Percentiles rank a stretch among this genome's conserved stretches.
Conservation (phyloP, 2,797 vertebrate genomes). For the Leptoclinus maculatus region DNA sequence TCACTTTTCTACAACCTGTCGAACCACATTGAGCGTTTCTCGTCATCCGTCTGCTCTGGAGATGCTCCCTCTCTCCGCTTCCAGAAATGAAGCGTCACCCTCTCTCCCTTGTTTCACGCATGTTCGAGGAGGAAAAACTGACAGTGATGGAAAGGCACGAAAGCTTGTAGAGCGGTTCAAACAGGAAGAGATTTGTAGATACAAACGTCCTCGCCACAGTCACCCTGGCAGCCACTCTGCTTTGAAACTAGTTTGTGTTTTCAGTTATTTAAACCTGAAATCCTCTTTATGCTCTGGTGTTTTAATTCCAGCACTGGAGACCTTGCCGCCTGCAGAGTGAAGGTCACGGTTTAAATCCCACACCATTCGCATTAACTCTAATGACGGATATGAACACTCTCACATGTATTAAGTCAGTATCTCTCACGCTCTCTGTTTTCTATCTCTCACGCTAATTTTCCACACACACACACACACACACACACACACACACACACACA, state of each 20-base stretch:
- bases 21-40: not conserved
- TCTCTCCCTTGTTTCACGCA: not conserved
- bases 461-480: not conserved
- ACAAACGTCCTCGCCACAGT: conserved; percentile 37
- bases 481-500: no score
- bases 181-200: conserved; percentile 65
- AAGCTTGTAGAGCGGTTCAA: conserved; percentile 42
- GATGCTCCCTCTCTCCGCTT: not conserved
- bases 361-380: conserved; percentile 38
- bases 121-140: not conserved
- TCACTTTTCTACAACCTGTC: conserved; percentile 27
- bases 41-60: conserved; percentile 18
- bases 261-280: conserved; percentile 38
- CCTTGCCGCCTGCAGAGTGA: conserved; percentile 28
- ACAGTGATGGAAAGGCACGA: conserved; percentile 10
- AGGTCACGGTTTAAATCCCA: conserved; percentile 60
- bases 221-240: conserved; percentile 15
- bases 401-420: not conserved
- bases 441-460: not conserved
- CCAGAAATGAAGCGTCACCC: conserved; percentile 21
- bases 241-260: conserved; percentile 45
- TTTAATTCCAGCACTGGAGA: conserved; percentile 37
- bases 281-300: conserved; percentile 37
- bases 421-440: conserved; percentile 1
- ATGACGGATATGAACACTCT: conserved; percentile 20